phyloP scores from a whole-genome alignment of 2,888 invertebrate species.

The Drosophila cognata region DNA sequence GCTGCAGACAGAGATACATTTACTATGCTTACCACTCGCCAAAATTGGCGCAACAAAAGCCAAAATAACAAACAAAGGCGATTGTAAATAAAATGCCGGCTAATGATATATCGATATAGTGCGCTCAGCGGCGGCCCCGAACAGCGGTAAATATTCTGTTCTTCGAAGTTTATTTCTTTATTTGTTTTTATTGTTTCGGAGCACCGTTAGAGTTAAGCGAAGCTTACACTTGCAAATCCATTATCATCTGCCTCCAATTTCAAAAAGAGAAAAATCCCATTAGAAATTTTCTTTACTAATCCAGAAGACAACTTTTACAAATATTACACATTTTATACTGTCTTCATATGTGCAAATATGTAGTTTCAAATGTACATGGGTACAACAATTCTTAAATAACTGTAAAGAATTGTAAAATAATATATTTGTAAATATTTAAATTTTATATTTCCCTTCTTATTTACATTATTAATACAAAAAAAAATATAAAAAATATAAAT shows the following conservation, averaged over 20 bases:
- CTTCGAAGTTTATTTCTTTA: conserved; percentile 23
- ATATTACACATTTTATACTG: neutral
- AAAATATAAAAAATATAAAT: neutral
- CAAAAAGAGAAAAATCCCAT: neutral
- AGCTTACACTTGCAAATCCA: conserved; percentile 54
- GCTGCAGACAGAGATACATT: conserved; percentile 54
- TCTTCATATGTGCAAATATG: neutral
- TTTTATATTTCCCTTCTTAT: neutral
- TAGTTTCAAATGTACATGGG: neutral
- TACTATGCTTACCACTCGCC: conserved; percentile 44
- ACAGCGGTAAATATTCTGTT: conserved; percentile 59
- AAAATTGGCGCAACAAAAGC: conserved; percentile 68
- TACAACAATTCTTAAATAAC: neutral
- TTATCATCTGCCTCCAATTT: conserved; percentile 10
- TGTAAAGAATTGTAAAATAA: neutral
- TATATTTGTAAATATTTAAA: neutral
- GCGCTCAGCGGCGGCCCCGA: conserved; percentile 36
- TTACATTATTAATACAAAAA: no score
- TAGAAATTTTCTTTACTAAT: neutral
- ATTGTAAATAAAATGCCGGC: conserved; percentile 77
- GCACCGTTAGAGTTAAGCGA: conserved; percentile 62
- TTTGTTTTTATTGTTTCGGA: conserved; percentile 55
- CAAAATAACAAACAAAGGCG: conserved; percentile 69
- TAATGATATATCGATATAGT: conserved; percentile 79
- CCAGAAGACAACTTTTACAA: neutral